Conservation (phyloP, 35 echinoderm and acorn worm genomes). For the Acanthaster planci region DNA sequence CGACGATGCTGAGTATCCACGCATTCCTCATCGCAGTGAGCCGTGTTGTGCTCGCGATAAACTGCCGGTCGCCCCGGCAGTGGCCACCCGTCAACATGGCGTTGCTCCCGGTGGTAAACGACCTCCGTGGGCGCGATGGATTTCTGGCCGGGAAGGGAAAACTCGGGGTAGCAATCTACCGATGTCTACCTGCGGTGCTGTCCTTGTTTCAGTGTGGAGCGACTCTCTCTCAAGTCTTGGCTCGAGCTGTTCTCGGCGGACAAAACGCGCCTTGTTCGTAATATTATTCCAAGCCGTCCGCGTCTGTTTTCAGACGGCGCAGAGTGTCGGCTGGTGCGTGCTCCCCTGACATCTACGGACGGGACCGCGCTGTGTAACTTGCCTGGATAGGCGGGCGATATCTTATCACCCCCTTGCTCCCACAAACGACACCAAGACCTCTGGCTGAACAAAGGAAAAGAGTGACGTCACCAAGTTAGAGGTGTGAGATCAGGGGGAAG, state of each 20-base stretch:
- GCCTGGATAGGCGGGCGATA: background rate
- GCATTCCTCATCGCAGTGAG: background rate
- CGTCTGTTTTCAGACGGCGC: background rate
- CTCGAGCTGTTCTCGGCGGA: too few relatives aligned
- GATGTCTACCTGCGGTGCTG: too few relatives aligned
- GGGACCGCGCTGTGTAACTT: background rate
- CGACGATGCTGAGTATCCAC: background rate
- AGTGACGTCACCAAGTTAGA: slow-evolving; percentile 30
- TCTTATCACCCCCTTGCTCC: background rate
- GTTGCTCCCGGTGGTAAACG: too few relatives aligned
- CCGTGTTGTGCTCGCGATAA: background rate
- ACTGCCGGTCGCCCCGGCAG: too few relatives aligned
- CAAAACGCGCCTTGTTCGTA: too few relatives aligned
- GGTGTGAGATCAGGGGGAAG: slow-evolving; percentile 1
- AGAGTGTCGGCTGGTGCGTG: background rate
- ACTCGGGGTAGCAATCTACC: too few relatives aligned
- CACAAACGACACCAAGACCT: slow-evolving; percentile 4
- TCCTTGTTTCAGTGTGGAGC: too few relatives aligned
- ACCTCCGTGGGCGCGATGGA: too few relatives aligned
- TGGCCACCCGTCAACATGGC: too few relatives aligned
- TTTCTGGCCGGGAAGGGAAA: too few relatives aligned
- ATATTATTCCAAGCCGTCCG: background rate
- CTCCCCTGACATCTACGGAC: background rate
- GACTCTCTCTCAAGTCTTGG: too few relatives aligned
- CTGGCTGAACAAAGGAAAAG: slow-evolving; percentile 14